Base-by-base conservation (phyloP, 2,797 vertebrate genomes). In the Eulemur mongoz region DNA sequence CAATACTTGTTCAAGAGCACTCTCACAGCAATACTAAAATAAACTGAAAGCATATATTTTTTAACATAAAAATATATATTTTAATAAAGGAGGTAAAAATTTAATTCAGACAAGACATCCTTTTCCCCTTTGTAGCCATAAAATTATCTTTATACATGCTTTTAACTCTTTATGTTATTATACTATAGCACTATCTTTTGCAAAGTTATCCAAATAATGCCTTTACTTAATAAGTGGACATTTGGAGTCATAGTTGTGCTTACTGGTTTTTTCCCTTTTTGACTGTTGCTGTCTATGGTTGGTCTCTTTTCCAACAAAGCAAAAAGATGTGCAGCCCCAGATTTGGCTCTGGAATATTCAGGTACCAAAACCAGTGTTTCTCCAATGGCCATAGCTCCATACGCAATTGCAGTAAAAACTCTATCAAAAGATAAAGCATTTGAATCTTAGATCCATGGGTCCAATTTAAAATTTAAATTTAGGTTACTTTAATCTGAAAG, bases 281-380 rank as follows among this genome's bases (percentile, higher is more conserved):
- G 93, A 84, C 96, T 98, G 87, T 86, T 93, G 93, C 95, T 97
- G 83, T 98, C 94, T 89, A 98, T 98, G 50, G 78, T 72, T 92
- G 98, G 97, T 80, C 95, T 97, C 86, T 89, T 98, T 96, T 98
- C 93, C 96, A 98, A 96, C 48, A 98, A 95, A 78, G 94, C 88
- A 97, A 98, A 98, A 50, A 98, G 85, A 83, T 98, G 94, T 17
- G 95, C 95, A 52, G 97, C 97, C 69, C 96, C 94, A 43, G 94
- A 97, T 97, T 97, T 98, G 96, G 98, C 97, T 93, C 97, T 98
- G 4, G 97, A 97, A 96, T 98, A 98, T 57, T 98, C 97, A 78
- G 98, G 97, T 79, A 97, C 97, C 96, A 97, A 97, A 87, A 98
- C 95, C 73, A 98, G 93, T 38, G 96, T 97, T 89, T 98, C 97